phyloP scores from a whole-genome alignment of 2,797 vertebrate species.

The Xenentodon cancila region DNA sequence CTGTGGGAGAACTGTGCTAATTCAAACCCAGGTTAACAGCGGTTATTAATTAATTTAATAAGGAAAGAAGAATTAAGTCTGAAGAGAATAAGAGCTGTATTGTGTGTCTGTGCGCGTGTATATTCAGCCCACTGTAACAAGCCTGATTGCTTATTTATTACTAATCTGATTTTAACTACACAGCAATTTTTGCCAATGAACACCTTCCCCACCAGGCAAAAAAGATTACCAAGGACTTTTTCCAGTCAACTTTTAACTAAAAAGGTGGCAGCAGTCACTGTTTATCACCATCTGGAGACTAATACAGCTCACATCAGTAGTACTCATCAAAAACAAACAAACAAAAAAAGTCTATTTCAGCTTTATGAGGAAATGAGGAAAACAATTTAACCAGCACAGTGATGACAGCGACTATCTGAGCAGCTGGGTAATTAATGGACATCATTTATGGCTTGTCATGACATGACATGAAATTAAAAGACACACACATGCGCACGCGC shows the following conservation, averaged over 20 bases:
- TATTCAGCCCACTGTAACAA: not conserved
- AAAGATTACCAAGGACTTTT: not conserved
- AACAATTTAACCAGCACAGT: constrained; percentile 15
- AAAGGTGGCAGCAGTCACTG: not conserved
- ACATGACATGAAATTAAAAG: constrained; percentile 40
- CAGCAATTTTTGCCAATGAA: not conserved
- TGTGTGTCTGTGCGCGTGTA: not conserved
- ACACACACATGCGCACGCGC: not conserved
- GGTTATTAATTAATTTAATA: constrained; percentile 38
- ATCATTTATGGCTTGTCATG: constrained; percentile 64
- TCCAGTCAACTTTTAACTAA: not conserved
- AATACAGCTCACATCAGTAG: not conserved
- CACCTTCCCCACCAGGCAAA: not conserved
- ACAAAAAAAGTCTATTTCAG: constrained; percentile 8
- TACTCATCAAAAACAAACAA: too few species aligned
- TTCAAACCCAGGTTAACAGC: constrained; percentile 20
- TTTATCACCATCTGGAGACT: constrained; percentile 2
- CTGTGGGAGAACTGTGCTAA: constrained; percentile 12
- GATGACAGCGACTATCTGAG: constrained; percentile 54
- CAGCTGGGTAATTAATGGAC: constrained; percentile 51
- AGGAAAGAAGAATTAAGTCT: constrained; percentile 25
- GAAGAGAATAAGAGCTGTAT: not conserved
- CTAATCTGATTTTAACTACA: not conserved
- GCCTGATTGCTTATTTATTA: not conserved
- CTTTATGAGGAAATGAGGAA: not conserved